These are phyloP conservation scores for Amorpha juglandis DNA, from an alignment of 2,888 invertebrate species.

Conservation along the genomic window DNA sequence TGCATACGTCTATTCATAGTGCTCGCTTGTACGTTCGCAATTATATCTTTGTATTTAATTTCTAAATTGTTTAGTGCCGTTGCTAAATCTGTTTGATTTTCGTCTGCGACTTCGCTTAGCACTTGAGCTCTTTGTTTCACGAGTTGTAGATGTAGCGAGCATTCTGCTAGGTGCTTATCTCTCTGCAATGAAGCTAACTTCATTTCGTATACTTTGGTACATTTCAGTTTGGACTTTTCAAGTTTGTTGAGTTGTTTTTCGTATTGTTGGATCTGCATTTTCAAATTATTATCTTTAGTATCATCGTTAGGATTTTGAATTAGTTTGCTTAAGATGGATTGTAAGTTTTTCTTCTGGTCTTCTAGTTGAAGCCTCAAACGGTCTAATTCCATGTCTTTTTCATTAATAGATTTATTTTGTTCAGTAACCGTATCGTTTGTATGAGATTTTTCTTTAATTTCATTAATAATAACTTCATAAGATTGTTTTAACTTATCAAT, in stretches of 20 bases:
- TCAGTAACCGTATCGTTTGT: slow-evolving; percentile 45
- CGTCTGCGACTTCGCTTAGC: slow-evolving; percentile 61
- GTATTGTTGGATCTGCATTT: slow-evolving; percentile 54
- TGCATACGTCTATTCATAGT: slow-evolving; percentile 73
- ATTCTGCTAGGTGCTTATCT: slow-evolving; percentile 70
- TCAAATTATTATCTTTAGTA: slow-evolving; percentile 43
- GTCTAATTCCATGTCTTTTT: slow-evolving; percentile 60
- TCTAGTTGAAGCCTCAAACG: slow-evolving; percentile 55
- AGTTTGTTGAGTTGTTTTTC: slow-evolving; percentile 67
- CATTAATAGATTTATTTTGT: slow-evolving; percentile 57
- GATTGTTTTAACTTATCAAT: slow-evolving; percentile 54
- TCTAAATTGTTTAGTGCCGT: slow-evolving; percentile 68
- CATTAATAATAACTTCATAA: slow-evolving; percentile 55
- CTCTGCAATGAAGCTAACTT: slow-evolving; percentile 65
- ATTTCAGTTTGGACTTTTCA: slow-evolving; percentile 66
- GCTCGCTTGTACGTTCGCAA: slow-evolving; percentile 73
- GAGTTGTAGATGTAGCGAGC: slow-evolving; percentile 69
- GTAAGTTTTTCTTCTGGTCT: slow-evolving; percentile 58
- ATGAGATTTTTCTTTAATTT: slow-evolving; percentile 45
- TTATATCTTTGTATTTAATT: slow-evolving; percentile 72
- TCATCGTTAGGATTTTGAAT: slow-evolving; percentile 54
- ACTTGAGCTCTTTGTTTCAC: slow-evolving; percentile 69
- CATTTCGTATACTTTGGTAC: slow-evolving; percentile 58
- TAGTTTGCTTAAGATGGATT: slow-evolving; percentile 54
- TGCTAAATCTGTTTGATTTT: slow-evolving; percentile 64